Evolutionary conservation across 2,888 invertebrate genomes (phyloP).

Genomic region (Himalopsyche kuldschensis): DNA sequence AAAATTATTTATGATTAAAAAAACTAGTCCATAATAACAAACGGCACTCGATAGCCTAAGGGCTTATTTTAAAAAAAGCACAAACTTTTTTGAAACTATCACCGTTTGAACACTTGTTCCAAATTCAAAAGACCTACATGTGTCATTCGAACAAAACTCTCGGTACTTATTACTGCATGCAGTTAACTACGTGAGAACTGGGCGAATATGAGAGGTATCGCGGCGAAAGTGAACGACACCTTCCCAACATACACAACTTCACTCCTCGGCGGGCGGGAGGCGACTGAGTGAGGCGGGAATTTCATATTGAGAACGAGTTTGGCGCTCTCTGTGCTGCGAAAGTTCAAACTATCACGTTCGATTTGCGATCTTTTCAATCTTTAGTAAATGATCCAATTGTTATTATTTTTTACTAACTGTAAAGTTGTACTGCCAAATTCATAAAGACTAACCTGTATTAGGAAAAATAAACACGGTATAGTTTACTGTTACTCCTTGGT

Average conservation of each 20-base stretch:
- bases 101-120: conserved; percentile 1
- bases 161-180: neutral
- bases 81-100: neutral
- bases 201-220: neutral
- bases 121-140: conserved; percentile 2
- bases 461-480: too few species aligned
- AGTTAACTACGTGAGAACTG: conserved; percentile 7
- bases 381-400: neutral
- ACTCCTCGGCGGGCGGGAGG: conserved; percentile 15
- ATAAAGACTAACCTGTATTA: neutral
- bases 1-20: neutral
- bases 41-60: neutral
- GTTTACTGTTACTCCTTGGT: too few species aligned
- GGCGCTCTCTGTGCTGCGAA: neutral
- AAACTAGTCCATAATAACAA: neutral
- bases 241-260: neutral
- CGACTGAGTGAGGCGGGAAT: conserved; percentile 1
- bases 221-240: too few species aligned
- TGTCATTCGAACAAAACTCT: conserved; percentile 9
- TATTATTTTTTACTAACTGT: neutral
- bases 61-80: neutral
- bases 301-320: neutral
- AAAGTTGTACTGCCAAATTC: neutral
- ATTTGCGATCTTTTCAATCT: neutral
- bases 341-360: neutral